Base-by-base conservation (phyloP, 2,888 invertebrate species). In the Tetragonula carbonaria region DNA sequence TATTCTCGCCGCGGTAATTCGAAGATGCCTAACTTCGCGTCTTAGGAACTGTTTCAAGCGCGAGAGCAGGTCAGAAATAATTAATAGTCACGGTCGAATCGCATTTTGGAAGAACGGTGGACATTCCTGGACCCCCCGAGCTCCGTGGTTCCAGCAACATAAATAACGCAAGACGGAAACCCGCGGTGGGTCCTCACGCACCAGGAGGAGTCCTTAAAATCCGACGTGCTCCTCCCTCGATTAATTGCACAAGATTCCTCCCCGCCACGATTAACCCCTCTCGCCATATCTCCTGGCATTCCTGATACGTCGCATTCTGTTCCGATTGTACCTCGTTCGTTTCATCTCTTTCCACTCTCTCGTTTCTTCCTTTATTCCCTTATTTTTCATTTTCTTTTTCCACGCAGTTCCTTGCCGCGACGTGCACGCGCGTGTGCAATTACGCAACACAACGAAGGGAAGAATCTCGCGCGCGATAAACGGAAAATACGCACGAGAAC, bases 151-250 rank as follows among this genome's bases (percentile, higher is more conserved):
- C 84, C 90, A 80, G 85, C 82, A 90, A 88, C 91, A 92, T 92
- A 92, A 92, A 92, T 92, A 90, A 91, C 87, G 81, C 80, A 86
- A 88, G 89, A 88, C 88, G 87, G 86, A 82, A 28, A 88, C 87
- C 82, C 86, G 86, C 87, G 88, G 88, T 83, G 82, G 88, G 88
- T 86, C 85, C 87, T 84, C 86, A 70, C 80, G 86, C 89, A 84
- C 84, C 89, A 82, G 85, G 87, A 88, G 89, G 85, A 88, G 78
- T 85, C 87, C 88, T 80, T 87, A 81, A 88, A 88, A 88, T 88
- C 89, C 88, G 82, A 86, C 87, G 87, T 82, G 87, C 88, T 86
- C 88, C 88, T 88, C 88, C 88, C 87, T 88, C 88, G 89, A 88
- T 88, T 88, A 88, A 88, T 88, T 88, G 87, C 88, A 65, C 72